Base-by-base conservation (phyloP, 2,113 vertebrate genomes). In the Sebastes schlegelii region DNA sequence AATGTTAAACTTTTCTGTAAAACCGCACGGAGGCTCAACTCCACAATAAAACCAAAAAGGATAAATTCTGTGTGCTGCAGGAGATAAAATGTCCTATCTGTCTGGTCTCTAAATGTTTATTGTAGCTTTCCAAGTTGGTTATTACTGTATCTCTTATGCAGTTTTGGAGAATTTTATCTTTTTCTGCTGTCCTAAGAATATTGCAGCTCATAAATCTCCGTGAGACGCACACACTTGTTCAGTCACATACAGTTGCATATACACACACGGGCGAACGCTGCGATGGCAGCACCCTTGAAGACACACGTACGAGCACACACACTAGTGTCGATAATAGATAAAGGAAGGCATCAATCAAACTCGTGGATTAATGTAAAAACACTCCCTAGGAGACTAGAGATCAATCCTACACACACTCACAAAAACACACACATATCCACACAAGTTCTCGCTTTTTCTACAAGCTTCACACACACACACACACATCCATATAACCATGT, bases 141-240 rank as follows among this genome's bases (percentile, higher is more conserved):
- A 87, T 87, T 79, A 69, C 80, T 69, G 55, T 57, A 80, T 76
- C 58, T 70, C n/a, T 45, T 81, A 73, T 85, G 65, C 75, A 75
- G 45, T 86, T 78, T 79, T 62, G 72, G 6, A 72, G 26, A 57
- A 74, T 83, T 86, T 61, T 66, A 72, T 86, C 54, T 82, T 65
- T 80, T 83, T 70, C 58, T 68, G 62, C 77, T 82, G 83, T 82
- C 68, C 45, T 40, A 45, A 67, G 63, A 82, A 87, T 76, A 83
- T 70, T 82, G 55, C 68, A 46, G 34, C 64, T 77, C 77, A 77
- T 87, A 92, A 86, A 88, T 88, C 87, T 87, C 34, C 49, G 13
- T 42, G n/a, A 76, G 0, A 75, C 6, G 55, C 70, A 68, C 69
- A 43, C 43, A n/a, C 49, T 17, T 16, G 11, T 16, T n/a, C 55